Evolutionary conservation across 2,797 vertebrate species (phyloP), one percentile per base, ranked within the genome.

Genomic region (Choloepus didactylus): DNA sequence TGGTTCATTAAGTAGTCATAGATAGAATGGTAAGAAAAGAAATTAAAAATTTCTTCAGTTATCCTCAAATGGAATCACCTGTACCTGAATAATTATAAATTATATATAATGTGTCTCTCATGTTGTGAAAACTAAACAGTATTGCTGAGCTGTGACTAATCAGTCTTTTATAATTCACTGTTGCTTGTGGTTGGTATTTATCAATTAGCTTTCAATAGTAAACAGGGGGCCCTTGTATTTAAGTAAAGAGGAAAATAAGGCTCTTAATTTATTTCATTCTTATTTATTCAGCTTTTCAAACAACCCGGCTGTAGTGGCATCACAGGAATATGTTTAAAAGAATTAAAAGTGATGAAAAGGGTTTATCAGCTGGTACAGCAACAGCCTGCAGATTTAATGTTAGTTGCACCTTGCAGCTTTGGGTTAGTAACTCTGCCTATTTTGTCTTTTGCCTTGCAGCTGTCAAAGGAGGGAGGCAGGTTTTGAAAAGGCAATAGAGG

Each of bases 221-320:
- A 87, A 76, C 87, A 3, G 31, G 35, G 67, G 59, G 29, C 4
- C 62, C 44, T 75, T 95, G 85, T 73, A 59, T 70, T 66, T 82
- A 66, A 29, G 66, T 77, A 66, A 69, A 75, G 9, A 54, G 66
- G 44, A 86, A 77, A 79, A 64, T 41, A 75, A 92, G 35, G 5
- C 14, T 27, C 9, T 44, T 31, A 62, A 72, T 49, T 56, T 56
- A 56, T 56, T 56, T 56, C 18, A 56, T 18, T 56, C 19, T 56
- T 56, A 2, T 38, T 87, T 87, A 56, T 29, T 93, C 66, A 83
- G 77, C 27, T 44, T 73, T 95, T 91, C 62, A 27, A 94, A 73
- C 59, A 67, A 73, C 35, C 62, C 14, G 31, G 25, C 59, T 80
- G 10, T 76, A 49, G 5, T 66, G 80, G 16, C 35, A 49, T 19